These are phyloP conservation scores for Megaptera novaeangliae DNA, from an alignment of 2,113 vertebrate species.

Conservation along the genomic window DNA sequence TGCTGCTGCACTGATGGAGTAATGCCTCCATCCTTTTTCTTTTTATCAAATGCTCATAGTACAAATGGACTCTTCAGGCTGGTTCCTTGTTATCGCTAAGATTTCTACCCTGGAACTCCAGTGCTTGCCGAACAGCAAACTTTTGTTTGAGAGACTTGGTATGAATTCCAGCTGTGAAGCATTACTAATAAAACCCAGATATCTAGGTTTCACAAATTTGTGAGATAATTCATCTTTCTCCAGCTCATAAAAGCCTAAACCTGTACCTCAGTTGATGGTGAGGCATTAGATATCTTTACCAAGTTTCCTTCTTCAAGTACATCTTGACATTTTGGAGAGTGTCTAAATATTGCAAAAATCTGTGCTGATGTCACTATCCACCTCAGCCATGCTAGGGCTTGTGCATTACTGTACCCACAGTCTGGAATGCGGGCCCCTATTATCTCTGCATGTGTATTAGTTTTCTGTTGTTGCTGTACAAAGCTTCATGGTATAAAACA, in stretches of 20 bases:
- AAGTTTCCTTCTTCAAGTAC: neutral
- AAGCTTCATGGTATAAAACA: neutral
- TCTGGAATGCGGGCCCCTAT: neutral
- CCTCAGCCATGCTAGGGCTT: neutral
- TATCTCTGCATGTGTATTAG: neutral
- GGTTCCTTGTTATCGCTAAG: neutral
- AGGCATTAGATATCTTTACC: neutral
- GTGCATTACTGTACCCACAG: neutral
- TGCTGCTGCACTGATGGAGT: fast-evolving
- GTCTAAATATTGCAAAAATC: neutral
- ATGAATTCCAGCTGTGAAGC: neutral
- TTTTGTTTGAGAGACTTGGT: neutral
- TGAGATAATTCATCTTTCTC: neutral
- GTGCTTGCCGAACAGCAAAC: neutral
- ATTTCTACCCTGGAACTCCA: neutral
- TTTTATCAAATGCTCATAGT: neutral
- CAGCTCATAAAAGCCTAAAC: neutral
- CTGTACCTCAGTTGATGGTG: neutral
- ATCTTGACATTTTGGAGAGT: neutral
- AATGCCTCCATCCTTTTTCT: neutral
- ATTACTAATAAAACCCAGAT: neutral
- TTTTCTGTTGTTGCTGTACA: neutral
- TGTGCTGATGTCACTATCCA: neutral
- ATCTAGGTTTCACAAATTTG: neutral
- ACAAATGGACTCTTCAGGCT: neutral